Evolutionary conservation across 2,797 vertebrate genomes (phyloP).

Genomic region (Enteromius unitaeniatus): DNA sequence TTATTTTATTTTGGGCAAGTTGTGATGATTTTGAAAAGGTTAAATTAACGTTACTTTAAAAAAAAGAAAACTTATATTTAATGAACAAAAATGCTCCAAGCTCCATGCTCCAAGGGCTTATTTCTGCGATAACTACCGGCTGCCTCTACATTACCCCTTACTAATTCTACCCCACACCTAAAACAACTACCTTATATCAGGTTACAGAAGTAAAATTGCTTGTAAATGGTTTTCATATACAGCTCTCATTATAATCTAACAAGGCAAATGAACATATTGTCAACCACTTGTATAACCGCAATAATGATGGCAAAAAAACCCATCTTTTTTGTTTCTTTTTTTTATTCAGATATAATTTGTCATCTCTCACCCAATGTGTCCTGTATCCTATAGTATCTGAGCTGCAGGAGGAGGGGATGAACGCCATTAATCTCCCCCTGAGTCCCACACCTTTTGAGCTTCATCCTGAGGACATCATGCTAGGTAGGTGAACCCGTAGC

Average conservation of each 20-base stretch:
- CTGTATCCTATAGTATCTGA: constrained; percentile 85
- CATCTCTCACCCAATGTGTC: background rate
- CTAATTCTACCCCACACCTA: too few species aligned
- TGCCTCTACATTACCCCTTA: too few species aligned
- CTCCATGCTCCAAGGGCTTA: too few species aligned
- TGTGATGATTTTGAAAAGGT: too few species aligned
- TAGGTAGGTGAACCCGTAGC: constrained; percentile 78
- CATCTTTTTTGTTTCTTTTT: background rate
- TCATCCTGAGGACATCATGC: constrained; percentile 98
- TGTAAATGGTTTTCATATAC: background rate
- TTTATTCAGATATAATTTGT: constrained; percentile 34
- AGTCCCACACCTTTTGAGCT: constrained; percentile 96
- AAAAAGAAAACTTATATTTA: too few species aligned
- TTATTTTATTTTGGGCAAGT: too few species aligned
- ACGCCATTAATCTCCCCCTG: constrained; percentile 98
- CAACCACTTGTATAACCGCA: constrained; percentile 6
- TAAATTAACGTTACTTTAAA: too few species aligned
- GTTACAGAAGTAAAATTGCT: background rate
- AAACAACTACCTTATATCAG: background rate
- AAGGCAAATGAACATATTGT: background rate
- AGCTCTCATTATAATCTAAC: background rate
- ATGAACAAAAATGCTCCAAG: too few species aligned
- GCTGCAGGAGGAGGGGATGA: constrained; percentile 98
- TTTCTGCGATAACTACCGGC: too few species aligned
- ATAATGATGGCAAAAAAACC: background rate